Base-by-base conservation (phyloP, 2,113 vertebrate genomes). In the Oncorhynchus gorbuscha region DNA sequence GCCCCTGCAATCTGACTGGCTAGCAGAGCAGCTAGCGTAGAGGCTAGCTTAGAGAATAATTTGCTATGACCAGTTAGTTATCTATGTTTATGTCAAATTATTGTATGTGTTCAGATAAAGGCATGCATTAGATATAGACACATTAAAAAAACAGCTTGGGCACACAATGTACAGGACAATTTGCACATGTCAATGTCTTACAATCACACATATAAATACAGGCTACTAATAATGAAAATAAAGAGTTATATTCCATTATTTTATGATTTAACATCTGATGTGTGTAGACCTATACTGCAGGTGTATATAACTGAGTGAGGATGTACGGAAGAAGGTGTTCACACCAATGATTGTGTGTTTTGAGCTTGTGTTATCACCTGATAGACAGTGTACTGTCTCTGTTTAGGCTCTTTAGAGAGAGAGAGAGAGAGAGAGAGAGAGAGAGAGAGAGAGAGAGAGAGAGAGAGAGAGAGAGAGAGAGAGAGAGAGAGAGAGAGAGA, bases 311-410 rank as follows among this genome's bases (percentile, higher is more conserved):
- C 8, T 35, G 35, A 35, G 2, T 9, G 39, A 14, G 71, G 82
- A 81, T 81, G 64, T 79, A 45, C 2, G 1, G 8, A 9, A 45
- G 8, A 45, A 45, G 8, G 76, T 74, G 73, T 86, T 82, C 81
- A 80, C 85, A 86, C 86, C 86, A 55, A 35, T 24, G 20, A 16
- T 73, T 74, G 70, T 71, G 72, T 73, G 62, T 35, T 74, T 73
- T 76, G 64, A 61, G 83, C 79, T 86, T 68, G 76, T 76, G 75
- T 86, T 82, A 79, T 81, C 86, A 86, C 86, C 86, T 87, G 86
- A 84, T 76, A 81, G 83, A 87, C 77, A 66, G 14, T 55, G 16
- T 16, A 51, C 49, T 55, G 49, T 55, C 13, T 55, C 75, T 78
- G 83, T 78, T 32, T 71, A 69, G 74, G 84, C 74, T 81, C 76